Evolutionary conservation across 2,888 invertebrate genomes (phyloP).

Genomic region (Gandaritis pyraliata): DNA sequence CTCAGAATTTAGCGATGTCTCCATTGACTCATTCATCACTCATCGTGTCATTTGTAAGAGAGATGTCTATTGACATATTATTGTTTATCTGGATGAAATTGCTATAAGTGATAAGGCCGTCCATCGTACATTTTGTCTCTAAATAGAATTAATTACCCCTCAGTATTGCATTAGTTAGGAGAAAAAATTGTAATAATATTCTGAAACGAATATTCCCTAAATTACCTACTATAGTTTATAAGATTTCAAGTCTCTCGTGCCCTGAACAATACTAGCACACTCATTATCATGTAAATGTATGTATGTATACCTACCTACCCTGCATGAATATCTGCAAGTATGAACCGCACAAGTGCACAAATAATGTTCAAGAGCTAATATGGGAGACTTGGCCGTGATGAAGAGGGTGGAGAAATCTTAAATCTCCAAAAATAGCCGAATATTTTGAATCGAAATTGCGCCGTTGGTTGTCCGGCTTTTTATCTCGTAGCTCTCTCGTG

Average conservation of each 20-base stretch:
- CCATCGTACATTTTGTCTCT: too few species aligned
- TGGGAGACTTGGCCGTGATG: conserved; percentile 20
- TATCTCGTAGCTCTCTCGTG: neutral
- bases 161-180: too few species aligned
- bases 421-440: conserved; percentile 1
- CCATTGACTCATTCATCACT: too few species aligned
- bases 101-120: too few species aligned
- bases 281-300: conserved; percentile 61
- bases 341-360: conserved; percentile 43
- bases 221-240: neutral
- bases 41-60: too few species aligned
- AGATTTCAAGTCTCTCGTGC: conserved; percentile 6
- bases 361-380: conserved; percentile 47
- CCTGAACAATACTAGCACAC: conserved; percentile 38
- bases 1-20: too few species aligned
- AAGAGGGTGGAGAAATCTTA: neutral
- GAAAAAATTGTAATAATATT: conserved; percentile 1
- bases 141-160: too few species aligned
- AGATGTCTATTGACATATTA: too few species aligned
- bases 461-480: neutral
- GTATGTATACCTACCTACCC: conserved; percentile 45
- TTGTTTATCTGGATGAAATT: too few species aligned
- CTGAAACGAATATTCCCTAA: neutral
- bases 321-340: conserved; percentile 49
- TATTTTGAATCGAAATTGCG: neutral